These are phyloP conservation scores for Seriola dumerili DNA, from an alignment of 2,113 vertebrate genomes.

Conservation along the genomic window DNA sequence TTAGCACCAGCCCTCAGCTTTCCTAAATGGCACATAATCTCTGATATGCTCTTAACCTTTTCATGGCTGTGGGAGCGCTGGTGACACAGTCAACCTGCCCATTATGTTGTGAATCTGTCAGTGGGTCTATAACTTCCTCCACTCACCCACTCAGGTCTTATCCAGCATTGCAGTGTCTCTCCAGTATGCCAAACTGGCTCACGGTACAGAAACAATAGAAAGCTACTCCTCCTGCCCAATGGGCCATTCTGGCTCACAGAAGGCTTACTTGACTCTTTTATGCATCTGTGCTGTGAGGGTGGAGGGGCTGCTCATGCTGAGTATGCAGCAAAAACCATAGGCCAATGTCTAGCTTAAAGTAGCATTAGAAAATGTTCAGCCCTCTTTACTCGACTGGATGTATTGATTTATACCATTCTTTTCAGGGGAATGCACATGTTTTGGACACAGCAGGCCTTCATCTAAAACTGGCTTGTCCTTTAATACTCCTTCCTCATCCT, in stretches of 20 bases:
- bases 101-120: constrained; percentile 62
- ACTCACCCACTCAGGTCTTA: constrained; percentile 2
- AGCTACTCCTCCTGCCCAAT: constrained; percentile 20
- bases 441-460: background rate
- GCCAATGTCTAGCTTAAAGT: constrained; percentile 23
- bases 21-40: constrained; percentile 66
- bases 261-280: constrained; percentile 61
- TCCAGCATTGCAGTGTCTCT: constrained; percentile 13
- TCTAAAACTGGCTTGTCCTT: background rate
- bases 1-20: constrained; percentile 21
- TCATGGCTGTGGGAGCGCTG: constrained; percentile 24
- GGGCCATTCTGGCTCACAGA: constrained; percentile 50
- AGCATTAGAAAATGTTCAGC: constrained; percentile 30
- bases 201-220: constrained; percentile 51
- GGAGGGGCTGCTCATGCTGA: constrained; percentile 41
- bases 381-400: constrained; percentile 1
- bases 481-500: background rate
- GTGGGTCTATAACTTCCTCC: constrained; percentile 34
- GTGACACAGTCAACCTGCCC: constrained; percentile 45
- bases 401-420: constrained; percentile 3
- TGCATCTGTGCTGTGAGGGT: constrained; percentile 26
- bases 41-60: constrained; percentile 60
- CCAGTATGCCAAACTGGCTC: constrained; percentile 38
- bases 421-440: background rate
- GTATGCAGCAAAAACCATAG: constrained; percentile 43